Base-by-base conservation (phyloP, 2,888 invertebrate species). In the Lasiommata megera region DNA sequence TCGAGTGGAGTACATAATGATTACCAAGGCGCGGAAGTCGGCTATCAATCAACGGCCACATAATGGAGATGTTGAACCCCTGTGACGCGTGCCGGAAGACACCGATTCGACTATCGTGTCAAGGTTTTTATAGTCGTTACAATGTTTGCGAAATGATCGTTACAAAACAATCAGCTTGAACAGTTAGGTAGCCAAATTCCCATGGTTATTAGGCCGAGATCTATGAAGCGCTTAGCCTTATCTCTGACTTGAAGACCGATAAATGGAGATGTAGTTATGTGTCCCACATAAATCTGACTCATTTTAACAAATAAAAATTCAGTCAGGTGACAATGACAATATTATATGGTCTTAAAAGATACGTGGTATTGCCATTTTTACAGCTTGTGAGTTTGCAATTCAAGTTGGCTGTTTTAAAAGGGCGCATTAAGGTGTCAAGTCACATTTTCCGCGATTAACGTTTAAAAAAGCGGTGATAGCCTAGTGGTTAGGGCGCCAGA, bases 31-130 rank as follows among this genome's bases (percentile, higher is more conserved):
- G 72, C 84, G 84, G 86, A 88, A 80, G 84, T 78, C 71, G 70
- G 77, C 81, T 83, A 87, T 88, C 87, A 86, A 88, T 88, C 87
- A 86, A 77, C 75, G 66, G 70, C 65, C 68, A 78, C 80, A 85
- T 87, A 85, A 87, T 82, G 70, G 79, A 79, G 79, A 82, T 79
- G 80, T 81, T 82, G 81, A 84, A 80, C 80, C 76, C 78, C 77
- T 66, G 69, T 77, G 77, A 78, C 76, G 74, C 64, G 71, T 68
- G 70, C 75, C 81, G 83, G 86, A 84, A 80, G 73, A 76, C 67
- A 74, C 71, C 71, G 74, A 76, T 78, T 73, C 68, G 63, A 47
- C 62, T 54, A 65, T 56, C 60, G 63, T 54, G 63, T 65, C 66
- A 62, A 63, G 64, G 63, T 63, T 54, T 63, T 62, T 50, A 51